A percentile compares a stretch with the other conserved stretches of the same genome.
These are phyloP conservation scores for Thalassophryne amazonica DNA, from an alignment of 2,797 vertebrate species.

Conservation along the genomic window DNA sequence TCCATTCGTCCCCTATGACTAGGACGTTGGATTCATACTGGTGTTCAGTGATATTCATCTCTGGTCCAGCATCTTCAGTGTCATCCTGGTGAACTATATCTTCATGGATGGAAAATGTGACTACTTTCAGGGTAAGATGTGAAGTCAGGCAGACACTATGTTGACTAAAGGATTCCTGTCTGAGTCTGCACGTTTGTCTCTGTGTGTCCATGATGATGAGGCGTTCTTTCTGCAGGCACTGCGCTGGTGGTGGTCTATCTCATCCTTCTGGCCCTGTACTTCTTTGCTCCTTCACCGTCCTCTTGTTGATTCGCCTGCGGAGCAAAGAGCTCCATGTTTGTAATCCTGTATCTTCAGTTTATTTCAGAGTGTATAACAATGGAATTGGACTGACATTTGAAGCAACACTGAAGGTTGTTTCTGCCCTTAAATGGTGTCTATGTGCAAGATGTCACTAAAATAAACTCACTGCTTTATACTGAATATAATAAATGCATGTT, in stretches of 20 bases:
- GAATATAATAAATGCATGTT: constrained; percentile 44
- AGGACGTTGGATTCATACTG: constrained; percentile 84
- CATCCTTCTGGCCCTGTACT: constrained; percentile 84
- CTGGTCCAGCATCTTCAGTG: constrained; percentile 88
- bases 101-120: constrained; percentile 93
- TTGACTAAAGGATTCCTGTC: too few relatives aligned
- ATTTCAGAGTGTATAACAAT: not conserved
- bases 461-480: constrained; percentile 23
- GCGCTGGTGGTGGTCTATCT: constrained; percentile 85
- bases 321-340: not conserved
- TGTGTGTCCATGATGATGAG: not conserved
- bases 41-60: constrained; percentile 86
- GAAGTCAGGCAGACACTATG: too few relatives aligned
- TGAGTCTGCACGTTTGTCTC: too few relatives aligned
- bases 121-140: constrained; percentile 85
- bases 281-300: constrained; percentile 81
- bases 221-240: constrained; percentile 65
- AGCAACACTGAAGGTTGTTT: not conserved
- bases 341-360: not conserved
- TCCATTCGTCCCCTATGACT: fast-evolving
- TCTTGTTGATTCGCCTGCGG: constrained; percentile 72
- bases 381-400: not conserved
- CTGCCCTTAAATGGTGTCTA: not conserved
- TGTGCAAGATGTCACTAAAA: too few relatives aligned
- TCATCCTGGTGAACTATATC: constrained; percentile 86